These are phyloP conservation scores for Diogma glabrata DNA, from an alignment of 2,888 invertebrate species.

Conservation along the genomic window DNA sequence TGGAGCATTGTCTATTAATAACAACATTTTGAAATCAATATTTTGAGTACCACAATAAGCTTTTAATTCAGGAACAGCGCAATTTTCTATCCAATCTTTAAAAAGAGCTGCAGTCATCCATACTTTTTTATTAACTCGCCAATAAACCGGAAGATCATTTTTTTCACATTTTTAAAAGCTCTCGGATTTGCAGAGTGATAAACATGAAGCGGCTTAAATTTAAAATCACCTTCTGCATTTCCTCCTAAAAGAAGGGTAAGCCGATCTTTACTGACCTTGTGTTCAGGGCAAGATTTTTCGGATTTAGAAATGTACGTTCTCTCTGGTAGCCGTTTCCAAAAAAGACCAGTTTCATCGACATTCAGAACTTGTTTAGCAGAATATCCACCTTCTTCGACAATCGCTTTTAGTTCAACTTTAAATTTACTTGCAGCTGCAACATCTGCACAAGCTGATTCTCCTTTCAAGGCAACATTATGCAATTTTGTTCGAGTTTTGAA, in stretches of 20 bases:
- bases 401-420: constrained; percentile 11
- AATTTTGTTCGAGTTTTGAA: constrained; percentile 2
- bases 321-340: constrained; percentile 11
- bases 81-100: not conserved
- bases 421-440: constrained; percentile 10
- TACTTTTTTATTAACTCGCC: not conserved
- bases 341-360: not conserved
- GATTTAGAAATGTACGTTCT: constrained; percentile 11
- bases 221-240: constrained; percentile 5
- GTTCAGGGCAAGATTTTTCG: not conserved
- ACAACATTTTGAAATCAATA: not conserved
- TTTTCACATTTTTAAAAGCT: no score
- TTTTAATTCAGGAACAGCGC: not conserved
- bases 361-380: constrained; percentile 13
- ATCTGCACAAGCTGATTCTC: constrained; percentile 14
- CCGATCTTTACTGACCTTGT: not conserved
- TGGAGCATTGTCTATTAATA: not conserved
- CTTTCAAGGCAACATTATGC: constrained; percentile 12
- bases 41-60: not conserved
- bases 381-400: constrained; percentile 15
- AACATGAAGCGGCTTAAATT: constrained; percentile 2
- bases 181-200: not conserved
- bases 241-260: constrained; percentile 4
- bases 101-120: not conserved
- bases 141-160: no score